These are phyloP conservation scores for Drosophila yakuba DNA, from an alignment of 1,140 invertebrate species.

Conservation along the genomic window DNA sequence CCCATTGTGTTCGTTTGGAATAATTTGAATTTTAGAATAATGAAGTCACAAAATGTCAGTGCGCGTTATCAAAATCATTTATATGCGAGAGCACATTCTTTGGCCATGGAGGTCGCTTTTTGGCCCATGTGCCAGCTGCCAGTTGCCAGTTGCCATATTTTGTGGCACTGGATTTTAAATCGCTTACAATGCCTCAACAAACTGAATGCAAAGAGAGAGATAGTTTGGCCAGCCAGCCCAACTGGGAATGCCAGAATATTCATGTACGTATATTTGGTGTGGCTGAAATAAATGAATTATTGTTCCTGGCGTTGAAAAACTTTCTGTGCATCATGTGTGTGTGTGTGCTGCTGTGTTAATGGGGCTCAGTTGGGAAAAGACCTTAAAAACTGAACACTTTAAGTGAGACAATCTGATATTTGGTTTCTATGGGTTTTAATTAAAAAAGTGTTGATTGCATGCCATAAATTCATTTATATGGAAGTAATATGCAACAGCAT, in stretches of 20 bases:
- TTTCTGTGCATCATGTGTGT: slow-evolving; percentile 15
- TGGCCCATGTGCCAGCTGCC: slow-evolving; percentile 40
- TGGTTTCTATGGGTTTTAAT: slow-evolving; percentile 1
- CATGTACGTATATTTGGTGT: slow-evolving; percentile 2
- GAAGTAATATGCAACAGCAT: background rate
- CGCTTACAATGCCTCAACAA: slow-evolving; percentile 46
- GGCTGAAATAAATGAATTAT: slow-evolving; percentile 56
- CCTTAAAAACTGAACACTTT: slow-evolving; percentile 23
- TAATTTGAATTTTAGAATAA: slow-evolving; percentile 71
- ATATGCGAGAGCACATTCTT: slow-evolving; percentile 50
- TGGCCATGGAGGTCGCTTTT: slow-evolving; percentile 31
- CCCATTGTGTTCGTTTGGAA: slow-evolving; percentile 41
- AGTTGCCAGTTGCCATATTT: slow-evolving; percentile 49
- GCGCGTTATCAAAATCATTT: slow-evolving; percentile 62
- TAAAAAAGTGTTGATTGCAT: background rate
- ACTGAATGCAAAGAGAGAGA: slow-evolving; percentile 29
- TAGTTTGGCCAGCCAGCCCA: slow-evolving; percentile 26
- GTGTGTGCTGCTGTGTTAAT: slow-evolving; percentile 34
- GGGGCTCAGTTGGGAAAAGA: slow-evolving; percentile 19
- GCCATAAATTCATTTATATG: background rate
- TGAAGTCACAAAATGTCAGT: slow-evolving; percentile 64
- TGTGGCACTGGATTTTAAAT: slow-evolving; percentile 44
- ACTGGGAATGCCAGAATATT: slow-evolving; percentile 31
- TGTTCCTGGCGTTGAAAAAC: slow-evolving; percentile 24
- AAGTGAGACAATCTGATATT: slow-evolving; percentile 10